Conservation (phyloP, 2,888 invertebrate species). For the Crocallis elinguaria region DNA sequence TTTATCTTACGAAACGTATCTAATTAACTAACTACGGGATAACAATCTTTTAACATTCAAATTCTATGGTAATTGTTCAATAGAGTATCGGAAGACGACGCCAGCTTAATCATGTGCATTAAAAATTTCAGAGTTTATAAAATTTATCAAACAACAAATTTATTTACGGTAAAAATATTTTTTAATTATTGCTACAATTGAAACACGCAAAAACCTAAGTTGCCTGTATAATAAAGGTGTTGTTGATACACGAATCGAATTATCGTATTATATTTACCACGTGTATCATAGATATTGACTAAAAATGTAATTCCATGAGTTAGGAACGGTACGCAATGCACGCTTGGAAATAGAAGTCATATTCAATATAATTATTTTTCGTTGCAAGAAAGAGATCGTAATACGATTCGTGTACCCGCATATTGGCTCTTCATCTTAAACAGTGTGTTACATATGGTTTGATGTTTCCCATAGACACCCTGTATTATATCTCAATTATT, state of each 20-base stretch:
- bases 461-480: constrained; percentile 54
- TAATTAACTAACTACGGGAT: neutral
- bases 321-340: too few relatives aligned
- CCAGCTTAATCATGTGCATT: neutral
- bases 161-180: neutral
- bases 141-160: neutral
- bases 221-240: neutral
- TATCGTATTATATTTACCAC: neutral
- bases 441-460: neutral
- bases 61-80: constrained; percentile 2
- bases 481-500: constrained; percentile 49
- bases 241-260: neutral
- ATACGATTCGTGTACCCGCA: constrained; percentile 3
- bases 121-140: neutral
- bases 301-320: too few relatives aligned
- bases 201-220: neutral
- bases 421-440: neutral
- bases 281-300: too few relatives aligned
- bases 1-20: neutral
- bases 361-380: too few relatives aligned
- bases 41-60: neutral
- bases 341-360: too few relatives aligned
- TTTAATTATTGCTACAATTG: neutral
- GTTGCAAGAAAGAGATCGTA: neutral
- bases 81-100: neutral